These are phyloP conservation scores for Lepus oiostolus DNA, from an alignment of 2,797 vertebrate genomes.

Conservation along the genomic window DNA sequence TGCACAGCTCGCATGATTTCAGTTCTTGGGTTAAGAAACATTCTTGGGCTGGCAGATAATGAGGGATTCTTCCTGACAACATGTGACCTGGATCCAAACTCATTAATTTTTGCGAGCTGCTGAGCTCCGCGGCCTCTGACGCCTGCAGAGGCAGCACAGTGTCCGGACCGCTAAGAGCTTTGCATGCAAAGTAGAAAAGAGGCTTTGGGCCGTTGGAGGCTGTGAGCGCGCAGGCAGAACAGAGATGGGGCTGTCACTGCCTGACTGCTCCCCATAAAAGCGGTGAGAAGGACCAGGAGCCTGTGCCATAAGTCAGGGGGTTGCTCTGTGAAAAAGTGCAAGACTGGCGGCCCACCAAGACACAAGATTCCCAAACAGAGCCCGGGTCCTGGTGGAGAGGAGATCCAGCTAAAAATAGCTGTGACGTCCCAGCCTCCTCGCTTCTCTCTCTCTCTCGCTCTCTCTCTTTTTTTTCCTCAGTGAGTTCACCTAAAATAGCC, in stretches of 20 bases:
- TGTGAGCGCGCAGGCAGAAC: neutral
- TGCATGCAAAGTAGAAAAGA: neutral
- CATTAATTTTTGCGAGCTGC: conserved; percentile 43
- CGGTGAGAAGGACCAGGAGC: conserved; percentile 82
- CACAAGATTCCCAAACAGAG: conserved; percentile 89
- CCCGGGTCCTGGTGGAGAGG: conserved; percentile 85
- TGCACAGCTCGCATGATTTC: conserved; percentile 1
- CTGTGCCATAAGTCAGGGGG: conserved; percentile 85
- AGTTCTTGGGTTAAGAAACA: conserved; percentile 25
- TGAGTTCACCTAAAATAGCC: conserved; percentile 84
- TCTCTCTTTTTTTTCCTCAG: conserved; percentile 22
- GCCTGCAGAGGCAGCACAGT: neutral
- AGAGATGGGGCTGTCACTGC: conserved; percentile 64
- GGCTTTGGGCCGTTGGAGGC: neutral
- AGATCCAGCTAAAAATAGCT: conserved; percentile 89
- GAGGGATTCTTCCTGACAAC: conserved; percentile 42
- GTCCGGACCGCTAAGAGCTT: neutral
- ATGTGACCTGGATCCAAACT: conserved; percentile 13
- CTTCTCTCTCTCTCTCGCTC: conserved; percentile 30
- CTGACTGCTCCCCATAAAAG: conserved; percentile 69
- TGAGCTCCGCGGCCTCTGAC: conserved; percentile 1
- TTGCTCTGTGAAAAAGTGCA: conserved; percentile 85
- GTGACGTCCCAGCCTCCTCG: conserved; percentile 73
- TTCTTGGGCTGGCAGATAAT: conserved; percentile 17
- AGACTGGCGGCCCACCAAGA: conserved; percentile 85